Evolutionary conservation across 2,797 vertebrate species (phyloP).

Genomic region (Lagorchestes hirsutus): DNA sequence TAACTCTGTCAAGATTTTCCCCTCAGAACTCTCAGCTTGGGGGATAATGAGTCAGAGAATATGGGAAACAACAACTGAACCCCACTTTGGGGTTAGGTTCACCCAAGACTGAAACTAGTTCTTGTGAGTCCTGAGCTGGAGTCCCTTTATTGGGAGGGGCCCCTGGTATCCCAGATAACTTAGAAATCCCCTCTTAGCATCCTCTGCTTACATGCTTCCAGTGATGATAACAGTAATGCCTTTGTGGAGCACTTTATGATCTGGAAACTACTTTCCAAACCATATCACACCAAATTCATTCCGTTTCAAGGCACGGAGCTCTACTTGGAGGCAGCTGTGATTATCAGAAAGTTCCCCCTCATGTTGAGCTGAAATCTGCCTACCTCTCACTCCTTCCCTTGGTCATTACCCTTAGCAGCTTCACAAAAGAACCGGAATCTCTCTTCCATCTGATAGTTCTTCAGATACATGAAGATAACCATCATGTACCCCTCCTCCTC

Average conservation of each 20-base stretch:
- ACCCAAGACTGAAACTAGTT: neutral
- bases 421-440: neutral
- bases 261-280: neutral
- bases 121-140: neutral
- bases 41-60: neutral
- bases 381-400: neutral
- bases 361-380: neutral
- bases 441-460: neutral
- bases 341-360: neutral
- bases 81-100: neutral
- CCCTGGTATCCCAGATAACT: neutral
- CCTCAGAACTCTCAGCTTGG: neutral
- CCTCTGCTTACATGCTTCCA: neutral
- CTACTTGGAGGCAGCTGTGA: neutral
- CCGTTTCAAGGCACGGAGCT: neutral
- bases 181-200: neutral
- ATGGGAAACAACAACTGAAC: neutral
- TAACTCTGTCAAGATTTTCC: neutral
- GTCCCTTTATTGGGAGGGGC: neutral
- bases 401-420: neutral
- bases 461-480: neutral
- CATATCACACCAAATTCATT: neutral
- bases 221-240: neutral
- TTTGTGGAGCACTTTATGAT: neutral
- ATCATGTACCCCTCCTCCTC: neutral